Evolutionary conservation across 92 coral and sea anemone species (phyloP).

Genomic region (Micromussa lordhowensis): DNA sequence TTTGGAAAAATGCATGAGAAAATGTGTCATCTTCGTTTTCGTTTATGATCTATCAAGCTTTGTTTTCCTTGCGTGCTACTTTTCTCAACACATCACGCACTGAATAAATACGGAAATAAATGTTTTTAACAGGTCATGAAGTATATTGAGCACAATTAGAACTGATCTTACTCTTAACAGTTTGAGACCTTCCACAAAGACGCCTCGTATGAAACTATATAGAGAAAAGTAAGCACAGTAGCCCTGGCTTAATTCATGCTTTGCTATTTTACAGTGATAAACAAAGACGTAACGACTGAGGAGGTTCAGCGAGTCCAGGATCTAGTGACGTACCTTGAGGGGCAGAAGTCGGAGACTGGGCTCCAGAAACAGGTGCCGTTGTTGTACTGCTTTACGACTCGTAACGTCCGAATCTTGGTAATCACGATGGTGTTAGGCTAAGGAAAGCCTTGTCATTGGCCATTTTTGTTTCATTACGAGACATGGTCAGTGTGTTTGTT

Average conservation of each 20-base stretch:
- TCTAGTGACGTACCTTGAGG: slow-evolving; percentile 75
- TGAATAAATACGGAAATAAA: too few species aligned
- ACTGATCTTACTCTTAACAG: neutral
- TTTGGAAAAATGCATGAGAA: too few species aligned
- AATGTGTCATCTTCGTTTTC: too few species aligned
- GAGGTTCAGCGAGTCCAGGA: slow-evolving; percentile 83
- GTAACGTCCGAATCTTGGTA: neutral
- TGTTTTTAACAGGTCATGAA: too few species aligned
- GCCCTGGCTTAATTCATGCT: too few species aligned
- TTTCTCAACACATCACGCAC: too few species aligned
- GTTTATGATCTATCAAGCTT: too few species aligned
- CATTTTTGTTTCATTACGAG: too few species aligned
- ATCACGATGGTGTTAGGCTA: neutral
- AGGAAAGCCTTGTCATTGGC: too few species aligned
- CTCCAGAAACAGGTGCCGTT: slow-evolving; percentile 74
- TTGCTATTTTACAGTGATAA: slow-evolving; percentile 38
- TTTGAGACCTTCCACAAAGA: neutral
- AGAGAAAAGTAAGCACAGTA: too few species aligned
- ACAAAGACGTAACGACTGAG: slow-evolving; percentile 79
- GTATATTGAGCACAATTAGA: neutral
- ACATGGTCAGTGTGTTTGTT: too few species aligned
- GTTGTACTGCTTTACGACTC: neutral
- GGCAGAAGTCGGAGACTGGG: slow-evolving; percentile 67
- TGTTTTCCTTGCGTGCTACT: too few species aligned
- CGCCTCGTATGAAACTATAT: neutral